Conservation (phyloP, 2,113 vertebrate genomes). For the Odocoileus virginianus region DNA sequence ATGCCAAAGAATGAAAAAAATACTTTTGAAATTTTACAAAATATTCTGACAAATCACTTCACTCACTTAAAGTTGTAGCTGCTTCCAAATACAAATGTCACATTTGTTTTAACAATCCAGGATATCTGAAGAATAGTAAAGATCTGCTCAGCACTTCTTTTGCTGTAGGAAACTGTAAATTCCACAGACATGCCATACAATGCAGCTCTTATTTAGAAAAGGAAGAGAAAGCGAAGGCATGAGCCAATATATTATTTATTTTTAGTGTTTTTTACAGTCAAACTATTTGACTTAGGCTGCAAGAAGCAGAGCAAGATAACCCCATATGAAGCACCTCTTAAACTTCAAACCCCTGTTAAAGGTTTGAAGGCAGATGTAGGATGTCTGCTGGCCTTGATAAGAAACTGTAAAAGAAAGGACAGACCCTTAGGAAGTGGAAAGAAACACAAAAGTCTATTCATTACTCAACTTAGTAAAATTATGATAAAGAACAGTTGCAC, state of each 20-base stretch:
- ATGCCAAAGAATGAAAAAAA: not conserved
- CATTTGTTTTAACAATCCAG: constrained; percentile 36
- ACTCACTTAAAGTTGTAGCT: not conserved
- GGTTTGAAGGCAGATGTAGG: constrained; percentile 55
- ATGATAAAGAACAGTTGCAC: constrained; percentile 7
- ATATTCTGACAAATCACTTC: not conserved
- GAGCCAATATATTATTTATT: constrained; percentile 66
- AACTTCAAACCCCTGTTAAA: constrained; percentile 54
- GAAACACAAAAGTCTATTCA: constrained; percentile 39
- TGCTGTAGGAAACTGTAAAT: constrained; percentile 57
- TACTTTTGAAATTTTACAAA: not conserved
- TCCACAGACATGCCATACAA: constrained; percentile 47
- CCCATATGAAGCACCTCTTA: constrained; percentile 21
- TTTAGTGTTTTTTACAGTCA: constrained; percentile 48
- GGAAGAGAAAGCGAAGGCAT: constrained; percentile 49
- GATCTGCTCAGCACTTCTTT: constrained; percentile 49
- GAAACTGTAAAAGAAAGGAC: constrained; percentile 56
- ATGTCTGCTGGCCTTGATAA: constrained; percentile 71
- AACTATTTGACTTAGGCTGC: constrained; percentile 55
- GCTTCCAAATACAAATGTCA: not conserved
- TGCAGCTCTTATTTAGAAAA: constrained; percentile 65
- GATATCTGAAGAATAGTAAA: not conserved
- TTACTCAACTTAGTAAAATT: not conserved
- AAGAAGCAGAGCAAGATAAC: constrained; percentile 64
- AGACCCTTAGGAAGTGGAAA: constrained; percentile 62